phyloP scores from a whole-genome alignment of 2,797 vertebrate species.

The Percopsis omiscomaycus region DNA sequence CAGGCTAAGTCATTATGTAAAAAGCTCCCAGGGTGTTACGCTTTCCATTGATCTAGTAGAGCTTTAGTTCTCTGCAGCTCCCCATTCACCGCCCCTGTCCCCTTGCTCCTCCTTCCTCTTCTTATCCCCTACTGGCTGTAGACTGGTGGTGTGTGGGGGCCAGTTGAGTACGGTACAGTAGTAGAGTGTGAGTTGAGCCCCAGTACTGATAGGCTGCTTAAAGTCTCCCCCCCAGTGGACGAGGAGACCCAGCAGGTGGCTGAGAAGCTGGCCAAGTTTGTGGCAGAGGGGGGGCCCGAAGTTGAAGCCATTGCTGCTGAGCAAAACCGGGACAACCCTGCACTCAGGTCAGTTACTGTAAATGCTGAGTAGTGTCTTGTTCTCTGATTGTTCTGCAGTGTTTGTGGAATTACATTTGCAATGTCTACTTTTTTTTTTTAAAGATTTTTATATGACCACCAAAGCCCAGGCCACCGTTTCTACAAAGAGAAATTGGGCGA shows the following conservation, averaged over 20 bases:
- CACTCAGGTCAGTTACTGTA: slow-evolving; percentile 81
- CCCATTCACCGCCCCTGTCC: slow-evolving; percentile 67
- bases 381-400: not conserved
- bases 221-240: slow-evolving; percentile 99
- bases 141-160: slow-evolving; percentile 84
- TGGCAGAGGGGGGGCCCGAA: slow-evolving; percentile 92
- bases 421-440: slow-evolving; percentile 1
- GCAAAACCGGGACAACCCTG: slow-evolving; percentile 87
- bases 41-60: slow-evolving; percentile 38
- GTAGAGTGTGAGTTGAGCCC: slow-evolving; percentile 89
- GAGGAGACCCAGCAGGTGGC: slow-evolving; percentile 86
- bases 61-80: slow-evolving; percentile 51
- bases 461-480: slow-evolving; percentile 85
- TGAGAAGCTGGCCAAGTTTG: slow-evolving; percentile 90
- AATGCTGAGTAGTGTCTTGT: not conserved
- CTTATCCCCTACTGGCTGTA: slow-evolving; percentile 84
- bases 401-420: not conserved
- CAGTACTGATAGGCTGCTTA: slow-evolving; percentile 98
- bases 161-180: slow-evolving; percentile 84
- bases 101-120: slow-evolving; percentile 76
- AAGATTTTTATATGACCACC: slow-evolving; percentile 91
- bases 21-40: slow-evolving; percentile 24
- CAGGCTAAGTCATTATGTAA: slow-evolving; percentile 9
- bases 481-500: slow-evolving; percentile 89
- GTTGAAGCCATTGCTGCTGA: slow-evolving; percentile 90